A percentile compares a stretch with the other conserved stretches of the same genome.
These are phyloP conservation scores for Cancer borealis DNA, from an alignment of 2,888 invertebrate species.

Conservation along the genomic window DNA sequence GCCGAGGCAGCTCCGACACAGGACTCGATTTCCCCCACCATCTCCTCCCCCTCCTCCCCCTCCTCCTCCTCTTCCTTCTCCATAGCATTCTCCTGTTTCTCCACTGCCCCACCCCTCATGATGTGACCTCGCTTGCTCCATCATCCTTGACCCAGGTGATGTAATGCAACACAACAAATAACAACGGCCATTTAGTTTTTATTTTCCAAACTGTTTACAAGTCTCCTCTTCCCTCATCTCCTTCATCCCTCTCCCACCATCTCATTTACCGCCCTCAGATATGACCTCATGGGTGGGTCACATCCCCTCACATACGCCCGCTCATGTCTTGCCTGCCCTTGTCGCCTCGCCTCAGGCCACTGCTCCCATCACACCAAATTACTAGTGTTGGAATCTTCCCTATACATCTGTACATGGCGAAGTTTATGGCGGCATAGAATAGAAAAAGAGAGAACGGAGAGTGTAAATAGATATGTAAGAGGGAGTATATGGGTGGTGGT, in stretches of 20 bases:
- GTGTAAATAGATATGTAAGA: conserved; percentile 38
- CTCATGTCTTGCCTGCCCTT: neutral
- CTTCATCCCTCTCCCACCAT: neutral
- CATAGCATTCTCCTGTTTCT: neutral
- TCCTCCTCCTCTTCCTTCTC: neutral
- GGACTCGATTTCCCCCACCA: conserved; percentile 21
- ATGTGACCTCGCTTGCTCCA: neutral
- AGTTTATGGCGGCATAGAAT: neutral
- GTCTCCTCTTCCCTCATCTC: neutral
- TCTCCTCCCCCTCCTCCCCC: conserved; percentile 26
- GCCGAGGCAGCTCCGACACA: conserved; percentile 28
- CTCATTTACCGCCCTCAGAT: neutral
- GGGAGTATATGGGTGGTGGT: neutral
- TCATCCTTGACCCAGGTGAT: neutral
- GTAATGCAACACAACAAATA: neutral
- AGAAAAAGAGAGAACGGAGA: neutral
- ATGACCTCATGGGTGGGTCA: neutral
- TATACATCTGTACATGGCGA: neutral
- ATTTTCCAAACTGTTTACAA: neutral
- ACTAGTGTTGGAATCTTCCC: neutral
- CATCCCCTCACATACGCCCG: neutral
- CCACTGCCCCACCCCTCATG: neutral
- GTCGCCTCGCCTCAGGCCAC: neutral
- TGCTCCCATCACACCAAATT: neutral
- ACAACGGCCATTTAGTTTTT: neutral